Evolutionary conservation across 2,888 invertebrate genomes (phyloP).

Genomic region (Rhorus exstirpatorius): DNA sequence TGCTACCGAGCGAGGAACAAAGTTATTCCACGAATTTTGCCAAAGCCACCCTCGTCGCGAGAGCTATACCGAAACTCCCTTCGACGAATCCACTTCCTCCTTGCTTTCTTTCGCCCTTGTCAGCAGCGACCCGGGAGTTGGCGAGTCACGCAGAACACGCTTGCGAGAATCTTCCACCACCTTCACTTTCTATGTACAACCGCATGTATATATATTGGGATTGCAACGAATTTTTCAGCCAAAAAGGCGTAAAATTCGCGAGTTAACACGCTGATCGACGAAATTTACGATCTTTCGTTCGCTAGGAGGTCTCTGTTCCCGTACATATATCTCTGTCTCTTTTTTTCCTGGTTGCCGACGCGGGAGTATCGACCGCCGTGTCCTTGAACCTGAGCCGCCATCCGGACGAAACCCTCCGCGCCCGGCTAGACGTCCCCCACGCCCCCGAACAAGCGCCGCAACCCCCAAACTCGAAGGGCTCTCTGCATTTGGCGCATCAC

Average conservation of each 20-base stretch:
- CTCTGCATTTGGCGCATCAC: conserved; percentile 63
- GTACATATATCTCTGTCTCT: conserved; percentile 41
- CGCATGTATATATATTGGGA: background rate
- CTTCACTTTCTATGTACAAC: conserved; percentile 29
- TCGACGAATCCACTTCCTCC: conserved; percentile 66
- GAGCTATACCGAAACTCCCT: conserved; percentile 43
- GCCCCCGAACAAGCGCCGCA: conserved; percentile 75
- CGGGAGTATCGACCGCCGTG: conserved; percentile 81
- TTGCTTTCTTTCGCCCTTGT: conserved; percentile 60
- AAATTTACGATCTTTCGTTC: conserved; percentile 15
- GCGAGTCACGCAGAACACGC: conserved; percentile 40
- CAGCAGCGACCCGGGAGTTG: conserved; percentile 28
- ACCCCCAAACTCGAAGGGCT: conserved; percentile 75
- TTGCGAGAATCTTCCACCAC: conserved; percentile 48
- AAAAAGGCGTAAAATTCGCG: conserved; percentile 4
- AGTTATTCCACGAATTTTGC: conserved; percentile 61
- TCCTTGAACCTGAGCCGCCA: conserved; percentile 82
- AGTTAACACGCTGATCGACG: background rate
- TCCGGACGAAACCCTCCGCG: conserved; percentile 78
- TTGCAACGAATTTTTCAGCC: background rate
- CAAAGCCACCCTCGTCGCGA: conserved; percentile 45
- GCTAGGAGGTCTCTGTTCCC: background rate
- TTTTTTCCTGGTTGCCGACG: conserved; percentile 71
- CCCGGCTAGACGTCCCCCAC: conserved; percentile 80
- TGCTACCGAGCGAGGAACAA: conserved; percentile 11